These are phyloP conservation scores for Melanotaenia maccullochi DNA, from an alignment of 2,797 vertebrate genomes.

Conservation along the genomic window DNA sequence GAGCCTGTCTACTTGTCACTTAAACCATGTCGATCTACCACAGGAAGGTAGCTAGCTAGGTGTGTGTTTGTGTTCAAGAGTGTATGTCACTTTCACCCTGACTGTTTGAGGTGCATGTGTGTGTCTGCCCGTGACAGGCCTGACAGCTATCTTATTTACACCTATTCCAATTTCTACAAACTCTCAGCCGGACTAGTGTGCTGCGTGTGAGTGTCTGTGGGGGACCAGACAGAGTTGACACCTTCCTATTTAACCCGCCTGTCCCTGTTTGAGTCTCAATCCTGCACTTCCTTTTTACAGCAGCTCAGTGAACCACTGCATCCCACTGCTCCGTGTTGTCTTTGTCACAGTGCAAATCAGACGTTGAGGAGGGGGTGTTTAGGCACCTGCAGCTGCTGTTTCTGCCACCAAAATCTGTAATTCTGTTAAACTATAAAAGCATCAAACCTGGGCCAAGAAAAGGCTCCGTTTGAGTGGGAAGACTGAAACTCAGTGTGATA, in stretches of 20 bases:
- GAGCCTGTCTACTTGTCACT: conserved; percentile 68
- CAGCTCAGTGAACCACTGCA: conserved; percentile 38
- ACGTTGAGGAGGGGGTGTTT: conserved; percentile 10
- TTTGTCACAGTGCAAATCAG: conserved; percentile 54
- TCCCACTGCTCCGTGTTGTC: conserved; percentile 37
- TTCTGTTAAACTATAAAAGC: conserved; percentile 13
- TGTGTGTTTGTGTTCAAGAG: conserved; percentile 32
- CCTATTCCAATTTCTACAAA: conserved; percentile 77
- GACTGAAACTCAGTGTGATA: neutral
- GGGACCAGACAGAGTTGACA: conserved; percentile 64
- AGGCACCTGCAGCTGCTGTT: conserved; percentile 30
- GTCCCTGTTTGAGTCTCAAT: conserved; percentile 39
- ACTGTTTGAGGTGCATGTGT: conserved; percentile 37
- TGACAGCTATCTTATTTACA: conserved; percentile 83
- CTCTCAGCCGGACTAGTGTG: conserved; percentile 66
- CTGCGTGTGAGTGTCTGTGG: conserved; percentile 26
- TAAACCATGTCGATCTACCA: conserved; percentile 58
- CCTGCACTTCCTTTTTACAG: conserved; percentile 60
- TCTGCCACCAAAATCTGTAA: conserved; percentile 27
- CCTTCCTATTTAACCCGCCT: conserved; percentile 69
- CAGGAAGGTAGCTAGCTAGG: conserved; percentile 37
- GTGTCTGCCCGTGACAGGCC: conserved; percentile 68
- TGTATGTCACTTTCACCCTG: conserved; percentile 51
- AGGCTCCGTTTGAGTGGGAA: neutral
- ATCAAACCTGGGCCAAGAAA: conserved; percentile 54